phyloP scores from a whole-genome alignment of 2,888 invertebrate genomes.

The Teleogryllus oceanicus region DNA sequence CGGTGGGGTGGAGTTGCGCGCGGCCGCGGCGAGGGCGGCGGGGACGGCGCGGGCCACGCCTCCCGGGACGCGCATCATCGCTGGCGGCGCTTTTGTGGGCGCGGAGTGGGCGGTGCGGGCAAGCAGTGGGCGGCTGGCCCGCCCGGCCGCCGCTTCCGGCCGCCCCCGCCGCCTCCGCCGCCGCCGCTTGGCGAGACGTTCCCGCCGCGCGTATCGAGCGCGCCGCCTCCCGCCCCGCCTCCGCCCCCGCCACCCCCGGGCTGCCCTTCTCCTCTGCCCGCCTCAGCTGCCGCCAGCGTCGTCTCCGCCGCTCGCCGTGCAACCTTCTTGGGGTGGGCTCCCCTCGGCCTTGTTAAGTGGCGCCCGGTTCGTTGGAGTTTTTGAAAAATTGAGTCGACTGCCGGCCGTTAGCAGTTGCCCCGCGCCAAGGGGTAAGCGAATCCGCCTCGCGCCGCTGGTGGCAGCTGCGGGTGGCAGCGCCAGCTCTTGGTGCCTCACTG shows the following conservation, averaged over 20 bases:
- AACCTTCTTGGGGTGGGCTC: neutral
- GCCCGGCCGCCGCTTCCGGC: neutral
- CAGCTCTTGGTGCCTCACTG: too few relatives aligned
- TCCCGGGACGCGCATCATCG: constrained; percentile 11
- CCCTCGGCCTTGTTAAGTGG: constrained; percentile 3
- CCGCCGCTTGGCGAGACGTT: neutral
- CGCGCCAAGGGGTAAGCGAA: neutral
- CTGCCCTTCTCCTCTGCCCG: neutral
- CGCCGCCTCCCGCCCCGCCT: neutral
- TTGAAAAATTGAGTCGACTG: constrained; percentile 10
- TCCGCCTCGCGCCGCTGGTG: too few relatives aligned
- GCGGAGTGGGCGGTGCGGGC: neutral
- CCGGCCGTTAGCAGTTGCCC: neutral
- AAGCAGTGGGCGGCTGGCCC: neutral
- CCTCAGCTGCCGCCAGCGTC: neutral
- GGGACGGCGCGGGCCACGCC: neutral
- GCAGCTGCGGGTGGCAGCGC: too few relatives aligned
- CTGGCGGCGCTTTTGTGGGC: neutral
- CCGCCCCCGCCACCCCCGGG: neutral
- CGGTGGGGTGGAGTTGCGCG: neutral
- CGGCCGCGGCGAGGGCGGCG: constrained; percentile 18
- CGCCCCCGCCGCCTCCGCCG: neutral
- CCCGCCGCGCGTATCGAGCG: constrained; percentile 8
- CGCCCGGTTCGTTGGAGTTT: constrained; percentile 18
- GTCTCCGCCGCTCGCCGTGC: neutral